phyloP scores from a whole-genome alignment of 1,140 invertebrate species.

The Drosophila biarmipes region DNA sequence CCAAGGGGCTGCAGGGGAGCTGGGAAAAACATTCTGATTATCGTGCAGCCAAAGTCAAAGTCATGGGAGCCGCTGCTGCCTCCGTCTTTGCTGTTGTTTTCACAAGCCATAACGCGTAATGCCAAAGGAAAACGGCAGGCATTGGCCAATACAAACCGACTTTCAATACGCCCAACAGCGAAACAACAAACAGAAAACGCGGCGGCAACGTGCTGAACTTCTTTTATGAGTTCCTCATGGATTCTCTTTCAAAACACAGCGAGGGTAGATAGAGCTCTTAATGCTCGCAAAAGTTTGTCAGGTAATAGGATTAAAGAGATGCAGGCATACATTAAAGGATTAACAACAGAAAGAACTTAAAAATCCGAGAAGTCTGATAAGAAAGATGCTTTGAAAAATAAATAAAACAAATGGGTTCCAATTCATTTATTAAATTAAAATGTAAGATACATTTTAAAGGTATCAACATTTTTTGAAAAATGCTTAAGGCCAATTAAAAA shows the following conservation, averaged over 20 bases:
- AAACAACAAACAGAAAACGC: slow-evolving; percentile 45
- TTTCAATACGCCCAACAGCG: slow-evolving; percentile 69
- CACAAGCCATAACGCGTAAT: slow-evolving; percentile 71
- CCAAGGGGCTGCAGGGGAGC: background rate
- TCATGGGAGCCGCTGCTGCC: slow-evolving; percentile 29
- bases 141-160: slow-evolving; percentile 37
- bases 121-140: slow-evolving; percentile 40
- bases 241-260: slow-evolving; percentile 11
- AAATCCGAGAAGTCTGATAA: no score
- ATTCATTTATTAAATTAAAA: no score
- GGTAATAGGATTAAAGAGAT: background rate
- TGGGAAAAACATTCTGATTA: slow-evolving; percentile 65
- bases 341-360: no score
- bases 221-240: slow-evolving; percentile 63
- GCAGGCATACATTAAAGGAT: background rate
- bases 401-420: no score
- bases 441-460: no score
- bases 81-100: slow-evolving; percentile 24
- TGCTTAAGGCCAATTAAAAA: background rate
- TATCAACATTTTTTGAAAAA: background rate
- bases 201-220: slow-evolving; percentile 61
- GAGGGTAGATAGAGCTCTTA: slow-evolving; percentile 31
- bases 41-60: slow-evolving; percentile 63
- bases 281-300: background rate
- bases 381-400: no score